Percentiles rank a stretch among this genome's conserved stretches.
Conservation (phyloP, 1,140 invertebrate species). For the Agraylea sexmaculata region DNA sequence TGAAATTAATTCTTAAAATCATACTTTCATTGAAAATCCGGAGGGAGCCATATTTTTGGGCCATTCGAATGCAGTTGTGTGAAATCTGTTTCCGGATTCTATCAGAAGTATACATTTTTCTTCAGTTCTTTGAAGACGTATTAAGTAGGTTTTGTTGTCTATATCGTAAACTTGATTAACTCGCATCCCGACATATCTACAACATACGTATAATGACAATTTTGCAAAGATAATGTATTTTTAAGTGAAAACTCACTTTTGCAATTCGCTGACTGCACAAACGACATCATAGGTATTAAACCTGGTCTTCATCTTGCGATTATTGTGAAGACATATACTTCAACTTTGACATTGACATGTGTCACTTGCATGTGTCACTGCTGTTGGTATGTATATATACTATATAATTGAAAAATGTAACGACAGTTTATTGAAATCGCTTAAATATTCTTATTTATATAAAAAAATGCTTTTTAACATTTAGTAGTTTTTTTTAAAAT, state of each 20-base stretch:
- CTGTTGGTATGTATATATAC: no score
- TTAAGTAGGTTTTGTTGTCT: conserved; percentile 92
- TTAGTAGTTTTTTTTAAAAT: no score
- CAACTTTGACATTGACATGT: no score
- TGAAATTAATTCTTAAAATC: conserved; percentile 6
- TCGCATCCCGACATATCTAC: conserved; percentile 77
- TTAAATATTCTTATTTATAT: no score
- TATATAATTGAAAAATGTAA: not conserved
- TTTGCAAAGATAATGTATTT: conserved; percentile 2
- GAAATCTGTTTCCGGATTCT: conserved; percentile 90
- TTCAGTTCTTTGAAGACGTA: conserved; percentile 71
- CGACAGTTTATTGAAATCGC: not conserved
- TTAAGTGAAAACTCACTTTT: conserved; percentile 49
- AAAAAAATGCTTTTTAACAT: no score
- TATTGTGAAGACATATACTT: no score
- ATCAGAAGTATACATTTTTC: conserved; percentile 81
- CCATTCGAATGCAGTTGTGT: conserved; percentile 95
- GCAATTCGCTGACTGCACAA: conserved; percentile 72
- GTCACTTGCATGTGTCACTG: no score
- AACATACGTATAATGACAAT: conserved; percentile 19
- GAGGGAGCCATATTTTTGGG: conserved; percentile 93
- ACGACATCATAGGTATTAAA: conserved; percentile 87
- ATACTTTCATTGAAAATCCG: conserved; percentile 94
- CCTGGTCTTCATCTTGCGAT: conserved; percentile 83
- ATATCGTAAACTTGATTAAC: conserved; percentile 97